These are phyloP conservation scores for Lindbergichthys nudifrons DNA, from an alignment of 2,797 vertebrate species.

Conservation along the genomic window DNA sequence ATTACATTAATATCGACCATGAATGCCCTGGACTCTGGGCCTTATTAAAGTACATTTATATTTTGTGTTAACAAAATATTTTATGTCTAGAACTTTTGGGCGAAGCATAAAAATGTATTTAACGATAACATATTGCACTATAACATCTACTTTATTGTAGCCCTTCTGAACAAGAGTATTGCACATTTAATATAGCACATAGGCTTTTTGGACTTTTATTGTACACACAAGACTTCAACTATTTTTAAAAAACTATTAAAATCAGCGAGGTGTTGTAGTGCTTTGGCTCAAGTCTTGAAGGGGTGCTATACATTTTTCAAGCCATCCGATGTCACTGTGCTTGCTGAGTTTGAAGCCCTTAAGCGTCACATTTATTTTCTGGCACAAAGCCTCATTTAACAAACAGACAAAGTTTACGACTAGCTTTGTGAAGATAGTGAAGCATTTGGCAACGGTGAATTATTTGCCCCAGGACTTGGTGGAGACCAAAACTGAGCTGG, in stretches of 20 bases:
- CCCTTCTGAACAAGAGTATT: not conserved
- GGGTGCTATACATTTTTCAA: slow-evolving; percentile 3
- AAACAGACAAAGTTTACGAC: not conserved
- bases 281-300: not conserved
- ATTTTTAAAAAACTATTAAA: not conserved
- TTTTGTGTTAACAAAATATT: not conserved
- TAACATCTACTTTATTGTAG: slow-evolving; percentile 6
- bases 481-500: slow-evolving; percentile 9
- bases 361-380: not conserved
- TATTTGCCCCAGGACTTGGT: not conserved
- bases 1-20: not conserved
- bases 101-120: not conserved
- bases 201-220: not conserved
- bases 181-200: not conserved
- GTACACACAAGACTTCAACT: not conserved
- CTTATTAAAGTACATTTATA: not conserved
- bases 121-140: too few relatives aligned
- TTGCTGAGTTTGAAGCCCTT: not conserved
- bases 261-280: slow-evolving; percentile 1
- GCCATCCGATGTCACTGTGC: slow-evolving; percentile 4
- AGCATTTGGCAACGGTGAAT: not conserved
- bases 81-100: not conserved
- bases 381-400: not conserved
- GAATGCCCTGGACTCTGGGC: not conserved
- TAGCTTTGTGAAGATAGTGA: not conserved